Conservation (phyloP, 2,113 vertebrate genomes). For the Myrmecobius fasciatus region DNA sequence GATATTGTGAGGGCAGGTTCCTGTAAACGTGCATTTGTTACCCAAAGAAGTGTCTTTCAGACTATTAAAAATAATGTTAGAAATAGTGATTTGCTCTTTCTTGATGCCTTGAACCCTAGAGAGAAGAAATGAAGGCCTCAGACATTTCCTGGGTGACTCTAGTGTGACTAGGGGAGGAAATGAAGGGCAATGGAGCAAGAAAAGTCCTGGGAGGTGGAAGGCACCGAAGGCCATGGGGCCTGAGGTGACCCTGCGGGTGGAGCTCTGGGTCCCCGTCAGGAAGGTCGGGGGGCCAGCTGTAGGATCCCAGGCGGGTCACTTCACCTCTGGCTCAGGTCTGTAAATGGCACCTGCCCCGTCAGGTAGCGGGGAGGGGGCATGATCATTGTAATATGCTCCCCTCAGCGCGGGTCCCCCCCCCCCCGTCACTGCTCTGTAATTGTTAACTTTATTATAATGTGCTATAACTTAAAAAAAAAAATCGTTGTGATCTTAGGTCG, state of each 20-base stretch:
- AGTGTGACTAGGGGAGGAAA: not conserved
- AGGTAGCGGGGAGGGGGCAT: not conserved
- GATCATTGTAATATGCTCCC: too few relatives aligned
- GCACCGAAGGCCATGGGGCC: not conserved
- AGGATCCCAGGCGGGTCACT: too few relatives aligned
- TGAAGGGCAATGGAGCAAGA: not conserved
- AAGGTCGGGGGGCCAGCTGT: too few relatives aligned
- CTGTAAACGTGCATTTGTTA: not conserved
- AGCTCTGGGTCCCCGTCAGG: not conserved
- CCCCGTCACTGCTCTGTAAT: not conserved
- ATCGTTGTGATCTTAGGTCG: not conserved
- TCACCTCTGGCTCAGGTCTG: not conserved
- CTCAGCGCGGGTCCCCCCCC: too few relatives aligned
- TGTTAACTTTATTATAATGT: not conserved
- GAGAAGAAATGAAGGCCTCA: not conserved
- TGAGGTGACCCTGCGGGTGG: not conserved
- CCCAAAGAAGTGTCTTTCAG: not conserved
- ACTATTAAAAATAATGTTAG: too few relatives aligned
- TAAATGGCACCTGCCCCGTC: too few relatives aligned
- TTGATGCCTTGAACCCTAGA: not conserved
- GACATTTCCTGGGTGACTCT: not conserved
- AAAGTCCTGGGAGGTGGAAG: not conserved
- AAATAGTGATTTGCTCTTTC: not conserved
- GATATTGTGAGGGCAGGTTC: not conserved
- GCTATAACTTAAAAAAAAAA: not conserved